phyloP scores from a whole-genome alignment of 1,140 invertebrate genomes.

The Dolichoris vasculosae region DNA sequence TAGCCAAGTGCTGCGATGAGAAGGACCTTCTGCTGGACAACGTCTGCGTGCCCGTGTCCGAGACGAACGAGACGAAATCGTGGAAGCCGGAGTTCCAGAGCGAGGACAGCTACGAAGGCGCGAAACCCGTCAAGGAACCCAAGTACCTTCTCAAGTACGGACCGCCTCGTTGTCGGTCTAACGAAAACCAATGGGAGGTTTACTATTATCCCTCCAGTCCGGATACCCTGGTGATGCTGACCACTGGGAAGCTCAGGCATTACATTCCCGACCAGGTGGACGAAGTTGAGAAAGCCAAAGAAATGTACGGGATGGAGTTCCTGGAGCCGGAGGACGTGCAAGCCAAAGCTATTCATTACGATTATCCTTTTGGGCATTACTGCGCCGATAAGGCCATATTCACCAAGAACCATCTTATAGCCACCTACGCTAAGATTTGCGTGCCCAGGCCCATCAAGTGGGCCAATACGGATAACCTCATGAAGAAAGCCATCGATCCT shows the following conservation, averaged over 20 bases:
- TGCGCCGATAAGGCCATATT: slow-evolving; percentile 83
- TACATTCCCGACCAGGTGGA: slow-evolving; percentile 75
- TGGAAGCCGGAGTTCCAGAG: slow-evolving; percentile 67
- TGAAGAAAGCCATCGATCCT: slow-evolving; percentile 84
- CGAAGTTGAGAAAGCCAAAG: slow-evolving; percentile 61
- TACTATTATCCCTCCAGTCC: slow-evolving; percentile 78
- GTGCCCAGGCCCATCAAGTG: slow-evolving; percentile 80
- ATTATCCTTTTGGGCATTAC: slow-evolving; percentile 84
- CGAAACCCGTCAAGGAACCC: slow-evolving; percentile 20
- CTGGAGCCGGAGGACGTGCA: slow-evolving; percentile 66
- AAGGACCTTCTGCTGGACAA: slow-evolving; percentile 82
- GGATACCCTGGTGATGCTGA: slow-evolving; percentile 80
- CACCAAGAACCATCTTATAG: slow-evolving; percentile 67
- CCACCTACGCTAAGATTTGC: slow-evolving; percentile 84
- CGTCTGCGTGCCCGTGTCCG: slow-evolving; percentile 77
- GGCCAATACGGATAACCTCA: slow-evolving; percentile 82
- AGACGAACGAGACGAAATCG: slow-evolving; percentile 74
- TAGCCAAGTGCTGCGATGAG: slow-evolving; percentile 83
- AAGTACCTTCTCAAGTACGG: slow-evolving; percentile 75
- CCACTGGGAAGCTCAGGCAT: slow-evolving; percentile 82
- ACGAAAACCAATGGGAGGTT: slow-evolving; percentile 82
- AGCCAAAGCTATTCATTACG: slow-evolving; percentile 76
- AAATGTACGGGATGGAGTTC: slow-evolving; percentile 69
- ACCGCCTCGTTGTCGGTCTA: slow-evolving; percentile 80
- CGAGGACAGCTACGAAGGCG: slow-evolving; percentile 52